Percentiles rank a stretch among this genome's conserved stretches.
These are phyloP conservation scores for Melinopterus prodromus DNA, from an alignment of 2,888 invertebrate genomes.

Conservation along the genomic window DNA sequence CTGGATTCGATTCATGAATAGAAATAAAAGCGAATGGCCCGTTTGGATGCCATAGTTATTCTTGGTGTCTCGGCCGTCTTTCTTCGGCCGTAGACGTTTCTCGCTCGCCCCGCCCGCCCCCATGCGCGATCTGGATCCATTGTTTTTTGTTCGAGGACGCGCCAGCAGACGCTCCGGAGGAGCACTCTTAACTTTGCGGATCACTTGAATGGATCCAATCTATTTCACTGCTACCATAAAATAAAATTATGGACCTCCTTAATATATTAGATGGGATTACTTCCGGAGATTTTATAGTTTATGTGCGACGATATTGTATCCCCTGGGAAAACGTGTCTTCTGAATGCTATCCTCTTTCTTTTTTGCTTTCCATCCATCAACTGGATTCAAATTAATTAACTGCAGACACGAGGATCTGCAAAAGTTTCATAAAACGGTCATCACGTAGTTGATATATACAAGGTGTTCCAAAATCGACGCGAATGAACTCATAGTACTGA, in stretches of 20 bases:
- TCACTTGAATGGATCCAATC: slow-evolving; percentile 58
- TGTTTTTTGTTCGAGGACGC: slow-evolving; percentile 29
- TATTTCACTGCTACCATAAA: slow-evolving; percentile 55
- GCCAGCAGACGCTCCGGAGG: slow-evolving; percentile 46
- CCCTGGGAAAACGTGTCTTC: slow-evolving; percentile 33
- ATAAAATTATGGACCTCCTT: slow-evolving; percentile 57
- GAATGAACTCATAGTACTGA: too few relatives aligned
- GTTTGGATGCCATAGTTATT: slow-evolving; percentile 53
- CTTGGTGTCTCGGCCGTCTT: slow-evolving; percentile 19
- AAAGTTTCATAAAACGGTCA: too few relatives aligned
- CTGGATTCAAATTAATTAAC: too few relatives aligned
- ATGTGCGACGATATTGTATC: slow-evolving; percentile 24
- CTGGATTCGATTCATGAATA: slow-evolving; percentile 56
- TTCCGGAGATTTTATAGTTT: slow-evolving; percentile 52
- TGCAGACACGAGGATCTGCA: too few relatives aligned
- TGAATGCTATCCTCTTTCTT: too few relatives aligned
- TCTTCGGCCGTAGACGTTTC: neutral
- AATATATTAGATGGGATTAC: slow-evolving; percentile 56
- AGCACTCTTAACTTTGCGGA: slow-evolving; percentile 55
- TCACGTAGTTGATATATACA: too few relatives aligned
- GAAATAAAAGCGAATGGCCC: slow-evolving; percentile 58
- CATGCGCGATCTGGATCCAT: slow-evolving; percentile 25
- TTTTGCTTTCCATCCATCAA: too few relatives aligned
- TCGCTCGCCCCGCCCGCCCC: neutral
- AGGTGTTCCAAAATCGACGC: too few relatives aligned